Evolutionary conservation across 1,140 invertebrate species (phyloP), one percentile per base, ranked within the genome.

Genomic region (Trachelipus rathkii): DNA sequence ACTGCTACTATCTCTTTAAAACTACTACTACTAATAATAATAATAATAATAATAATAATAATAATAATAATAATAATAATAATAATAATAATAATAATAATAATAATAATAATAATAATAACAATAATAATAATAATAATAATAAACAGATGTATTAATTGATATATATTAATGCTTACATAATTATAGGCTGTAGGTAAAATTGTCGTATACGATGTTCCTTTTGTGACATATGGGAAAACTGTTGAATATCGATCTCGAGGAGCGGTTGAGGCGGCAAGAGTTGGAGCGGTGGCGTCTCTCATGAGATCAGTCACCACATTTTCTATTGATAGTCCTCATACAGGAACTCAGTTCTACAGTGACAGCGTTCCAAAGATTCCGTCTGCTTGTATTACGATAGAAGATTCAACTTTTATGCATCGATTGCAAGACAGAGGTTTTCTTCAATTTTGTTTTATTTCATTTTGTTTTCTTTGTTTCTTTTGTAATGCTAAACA

Each of bases 341-440:
- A 92, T 78, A 91, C 91, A 0, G 91, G 91, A 15, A 86, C 86
- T 81, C 89, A 91, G 85, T 79, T 79, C 15, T 93, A 93, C 81
- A 82, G 68, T 45, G 84, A 86, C 0, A 88, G 87, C 82, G 87
- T 90, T 4, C 87, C 85, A n/a, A 88, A 90, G 85, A 94, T 95
- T 79, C 93, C 93, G 13, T 88, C 89, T 11, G 92, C 92, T 45
- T 91, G 89, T 79, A 92, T 95, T 45, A 91, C 92, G 0, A 84
- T 90, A 10, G 93, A 94, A 87, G 93, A 95, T 86, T 91, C 93
- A 8, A 87, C 89, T 82, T 87, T 93, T 82, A 84, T 95, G 68
- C 84, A 88, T 71, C 88, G 93, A 84, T 86, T 93, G 8, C 50
- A 60, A 60, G 19, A 60, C 50, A 60, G 50, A 60, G 50, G 50